phyloP scores from a whole-genome alignment of 1,140 invertebrate genomes.

The Pseudobourletiella spinata region DNA sequence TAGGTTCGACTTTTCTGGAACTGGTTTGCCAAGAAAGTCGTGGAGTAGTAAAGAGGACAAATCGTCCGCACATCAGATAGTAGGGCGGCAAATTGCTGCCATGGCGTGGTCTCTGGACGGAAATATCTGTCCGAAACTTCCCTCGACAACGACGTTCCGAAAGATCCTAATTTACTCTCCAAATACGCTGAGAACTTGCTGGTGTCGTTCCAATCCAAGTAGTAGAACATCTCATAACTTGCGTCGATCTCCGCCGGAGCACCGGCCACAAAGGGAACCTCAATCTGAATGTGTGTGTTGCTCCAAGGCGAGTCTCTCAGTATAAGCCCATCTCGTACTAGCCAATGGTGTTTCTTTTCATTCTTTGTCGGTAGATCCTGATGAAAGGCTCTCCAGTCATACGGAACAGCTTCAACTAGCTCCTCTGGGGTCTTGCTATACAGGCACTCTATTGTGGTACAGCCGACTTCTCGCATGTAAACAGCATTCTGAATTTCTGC shows the following conservation, averaged over 20 bases:
- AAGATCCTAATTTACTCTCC: constrained; percentile 24
- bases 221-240: constrained; percentile 27
- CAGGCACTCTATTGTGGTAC: constrained; percentile 36
- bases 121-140: constrained; percentile 25
- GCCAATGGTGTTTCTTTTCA: constrained; percentile 57
- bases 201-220: constrained; percentile 30
- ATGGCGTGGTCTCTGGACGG: constrained; percentile 22
- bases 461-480: constrained; percentile 50
- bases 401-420: constrained; percentile 55
- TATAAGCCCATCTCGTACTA: constrained; percentile 60
- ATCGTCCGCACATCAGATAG: constrained; percentile 68
- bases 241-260: constrained; percentile 24
- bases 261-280: constrained; percentile 19
- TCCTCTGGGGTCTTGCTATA: constrained; percentile 46
- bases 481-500: constrained; percentile 51
- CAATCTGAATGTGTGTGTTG: neutral
- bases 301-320: constrained; percentile 44
- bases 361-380: constrained; percentile 50
- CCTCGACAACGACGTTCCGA: constrained; percentile 14
- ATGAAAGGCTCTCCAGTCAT: constrained; percentile 55
- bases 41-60: constrained; percentile 59
- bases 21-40: constrained; percentile 44
- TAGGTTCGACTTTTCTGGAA: constrained; percentile 46
- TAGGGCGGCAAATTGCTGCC: constrained; percentile 44
- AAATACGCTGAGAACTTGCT: constrained; percentile 21